phyloP scores from a whole-genome alignment of 1,140 invertebrate species.

The Drosophila arizonae region DNA sequence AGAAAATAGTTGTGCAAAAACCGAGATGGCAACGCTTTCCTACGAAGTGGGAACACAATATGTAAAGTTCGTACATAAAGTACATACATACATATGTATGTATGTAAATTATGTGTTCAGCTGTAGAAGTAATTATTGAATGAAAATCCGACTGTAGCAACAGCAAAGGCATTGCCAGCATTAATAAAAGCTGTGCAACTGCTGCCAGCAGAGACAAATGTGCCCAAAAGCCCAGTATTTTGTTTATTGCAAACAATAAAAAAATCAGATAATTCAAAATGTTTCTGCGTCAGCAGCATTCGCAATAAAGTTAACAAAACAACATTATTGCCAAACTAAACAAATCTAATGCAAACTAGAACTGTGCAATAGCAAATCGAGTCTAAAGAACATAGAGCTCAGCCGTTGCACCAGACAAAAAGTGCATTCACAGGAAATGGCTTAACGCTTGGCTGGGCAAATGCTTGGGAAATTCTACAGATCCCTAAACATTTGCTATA shows the following conservation, averaged over 20 bases:
- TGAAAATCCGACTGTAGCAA: too few relatives aligned
- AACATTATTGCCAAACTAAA: too few relatives aligned
- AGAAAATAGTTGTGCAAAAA: background rate
- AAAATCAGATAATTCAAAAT: background rate
- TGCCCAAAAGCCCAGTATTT: conserved; percentile 14
- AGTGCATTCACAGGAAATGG: conserved; percentile 20
- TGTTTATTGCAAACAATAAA: background rate
- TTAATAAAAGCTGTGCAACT: too few relatives aligned
- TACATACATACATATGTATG: background rate
- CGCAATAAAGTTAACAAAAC: background rate
- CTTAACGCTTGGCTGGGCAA: conserved; percentile 13
- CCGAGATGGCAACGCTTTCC: background rate
- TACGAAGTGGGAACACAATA: background rate
- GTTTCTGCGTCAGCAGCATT: background rate
- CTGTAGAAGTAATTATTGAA: background rate
- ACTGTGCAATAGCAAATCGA: conserved; percentile 1
- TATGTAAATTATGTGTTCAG: background rate
- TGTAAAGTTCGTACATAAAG: background rate
- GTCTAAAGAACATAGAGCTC: background rate
- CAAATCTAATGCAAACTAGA: background rate
- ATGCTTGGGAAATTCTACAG: conserved; percentile 8
- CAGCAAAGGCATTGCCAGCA: too few relatives aligned
- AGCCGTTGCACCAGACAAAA: background rate
- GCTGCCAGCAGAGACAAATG: background rate
- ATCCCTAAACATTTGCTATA: conserved; percentile 3